phyloP scores from a whole-genome alignment of 2,797 vertebrate species.

The Anolis apletophallus region DNA sequence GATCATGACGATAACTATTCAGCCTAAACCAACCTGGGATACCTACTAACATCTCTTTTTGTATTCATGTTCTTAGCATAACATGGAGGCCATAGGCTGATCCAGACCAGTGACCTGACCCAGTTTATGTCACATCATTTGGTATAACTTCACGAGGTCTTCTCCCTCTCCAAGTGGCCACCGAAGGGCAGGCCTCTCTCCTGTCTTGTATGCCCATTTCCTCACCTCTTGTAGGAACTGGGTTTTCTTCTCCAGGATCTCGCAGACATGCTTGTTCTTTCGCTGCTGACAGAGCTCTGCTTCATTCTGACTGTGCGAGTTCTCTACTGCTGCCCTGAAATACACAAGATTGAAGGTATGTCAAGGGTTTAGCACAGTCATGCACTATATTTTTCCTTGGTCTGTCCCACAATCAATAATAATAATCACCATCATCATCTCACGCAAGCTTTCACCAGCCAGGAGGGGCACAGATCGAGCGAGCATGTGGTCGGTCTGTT shows the following conservation, averaged over 20 bases:
- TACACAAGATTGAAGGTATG: slow-evolving; percentile 14
- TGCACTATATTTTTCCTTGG: too few species aligned
- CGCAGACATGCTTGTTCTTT: slow-evolving; percentile 85
- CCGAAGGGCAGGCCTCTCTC: background rate
- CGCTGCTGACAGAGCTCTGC: slow-evolving; percentile 82
- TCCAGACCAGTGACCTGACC: too few species aligned
- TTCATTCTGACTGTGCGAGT: slow-evolving; percentile 82
- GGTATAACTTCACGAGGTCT: too few species aligned
- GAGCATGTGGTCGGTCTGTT: too few species aligned
- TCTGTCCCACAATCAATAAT: too few species aligned
- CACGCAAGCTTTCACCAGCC: too few species aligned
- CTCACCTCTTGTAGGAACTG: slow-evolving; percentile 88
- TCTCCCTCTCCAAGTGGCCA: fast-evolving
- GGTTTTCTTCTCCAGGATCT: slow-evolving; percentile 87
- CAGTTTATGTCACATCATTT: too few species aligned
- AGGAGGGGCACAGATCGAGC: too few species aligned
- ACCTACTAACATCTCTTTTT: background rate
- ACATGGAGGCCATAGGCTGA: background rate
- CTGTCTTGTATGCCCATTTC: fast-evolving
- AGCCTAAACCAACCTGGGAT: background rate
- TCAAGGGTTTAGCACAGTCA: background rate
- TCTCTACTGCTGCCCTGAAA: slow-evolving; percentile 81
- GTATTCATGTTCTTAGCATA: background rate
- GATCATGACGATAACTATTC: background rate
- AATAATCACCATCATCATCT: too few species aligned